Percentiles rank a stretch among this genome's conserved stretches.
These are phyloP conservation scores for Nomada goodeniana DNA, from an alignment of 2,888 invertebrate genomes.

Conservation along the genomic window DNA sequence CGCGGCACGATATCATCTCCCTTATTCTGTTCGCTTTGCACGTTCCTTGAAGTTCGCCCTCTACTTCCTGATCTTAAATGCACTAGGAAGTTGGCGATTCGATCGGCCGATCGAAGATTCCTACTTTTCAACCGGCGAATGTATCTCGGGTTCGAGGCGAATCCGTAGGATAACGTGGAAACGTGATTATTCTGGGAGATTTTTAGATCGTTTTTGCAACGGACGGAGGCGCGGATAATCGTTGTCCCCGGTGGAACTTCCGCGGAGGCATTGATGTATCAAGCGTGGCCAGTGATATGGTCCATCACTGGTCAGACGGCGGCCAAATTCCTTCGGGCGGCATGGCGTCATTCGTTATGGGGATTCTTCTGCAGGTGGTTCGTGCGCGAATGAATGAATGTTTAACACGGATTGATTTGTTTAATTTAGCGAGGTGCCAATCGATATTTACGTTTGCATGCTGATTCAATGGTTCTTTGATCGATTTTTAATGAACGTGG, in stretches of 20 bases:
- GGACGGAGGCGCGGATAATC: background rate
- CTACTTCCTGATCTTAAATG: constrained; percentile 60
- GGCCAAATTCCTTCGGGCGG: constrained; percentile 32
- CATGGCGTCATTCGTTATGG: background rate
- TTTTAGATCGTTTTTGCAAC: background rate
- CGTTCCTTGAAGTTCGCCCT: constrained; percentile 61
- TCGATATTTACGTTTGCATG: too few species aligned
- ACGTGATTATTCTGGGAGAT: constrained; percentile 41
- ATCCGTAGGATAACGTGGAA: constrained; percentile 27
- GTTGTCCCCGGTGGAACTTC: background rate
- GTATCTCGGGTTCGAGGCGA: background rate
- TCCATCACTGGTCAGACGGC: constrained; percentile 69
- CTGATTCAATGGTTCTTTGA: too few species aligned
- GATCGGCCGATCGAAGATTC: constrained; percentile 42
- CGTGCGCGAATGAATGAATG: too few species aligned
- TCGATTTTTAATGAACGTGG: too few species aligned
- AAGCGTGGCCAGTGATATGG: constrained; percentile 59
- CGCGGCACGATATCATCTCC: constrained; percentile 67
- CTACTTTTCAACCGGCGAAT: constrained; percentile 20
- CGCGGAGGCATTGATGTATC: background rate
- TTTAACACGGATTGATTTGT: too few species aligned
- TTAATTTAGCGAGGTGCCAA: too few species aligned
- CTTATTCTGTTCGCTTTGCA: constrained; percentile 59
- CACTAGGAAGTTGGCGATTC: constrained; percentile 58
- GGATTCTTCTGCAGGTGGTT: background rate